A percentile compares a stretch with the other conserved stretches of the same genome.
Evolutionary conservation across 2,113 vertebrate genomes (phyloP).

Genomic region (Oncorhynchus tshawytscha): DNA sequence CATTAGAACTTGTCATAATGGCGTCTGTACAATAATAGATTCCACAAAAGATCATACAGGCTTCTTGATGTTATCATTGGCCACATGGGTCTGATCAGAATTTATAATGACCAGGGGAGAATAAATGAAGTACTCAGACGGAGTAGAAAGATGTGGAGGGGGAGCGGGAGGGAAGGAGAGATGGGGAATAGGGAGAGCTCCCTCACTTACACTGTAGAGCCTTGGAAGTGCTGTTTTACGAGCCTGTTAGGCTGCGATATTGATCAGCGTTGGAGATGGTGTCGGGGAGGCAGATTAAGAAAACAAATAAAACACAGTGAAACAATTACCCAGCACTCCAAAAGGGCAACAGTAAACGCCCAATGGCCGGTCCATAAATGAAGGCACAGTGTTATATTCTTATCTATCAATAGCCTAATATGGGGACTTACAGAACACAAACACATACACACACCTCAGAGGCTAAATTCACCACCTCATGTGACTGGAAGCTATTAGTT

Average conservation of each 20-base stretch:
- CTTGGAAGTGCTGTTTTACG: slow-evolving; percentile 4
- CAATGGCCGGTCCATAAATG: slow-evolving; percentile 5
- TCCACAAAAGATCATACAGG: no score
- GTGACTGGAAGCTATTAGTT: slow-evolving; percentile 4
- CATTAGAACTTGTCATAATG: no score
- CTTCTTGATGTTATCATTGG: no score
- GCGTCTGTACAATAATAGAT: no score
- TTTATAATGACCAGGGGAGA: no score
- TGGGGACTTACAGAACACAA: background rate
- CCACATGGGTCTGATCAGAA: no score
- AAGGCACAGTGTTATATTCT: background rate
- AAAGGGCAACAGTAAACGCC: slow-evolving; percentile 6
- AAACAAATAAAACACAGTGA: slow-evolving; percentile 33
- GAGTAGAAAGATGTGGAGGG: background rate
- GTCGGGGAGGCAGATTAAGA: slow-evolving; percentile 25
- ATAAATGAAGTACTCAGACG: no score
- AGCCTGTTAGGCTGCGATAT: slow-evolving; percentile 10
- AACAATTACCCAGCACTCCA: slow-evolving; percentile 22
- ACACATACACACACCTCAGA: background rate
- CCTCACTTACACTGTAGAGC: background rate
- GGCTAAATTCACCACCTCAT: background rate
- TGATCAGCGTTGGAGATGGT: slow-evolving; percentile 9
- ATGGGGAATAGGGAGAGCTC: background rate
- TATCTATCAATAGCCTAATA: no score
- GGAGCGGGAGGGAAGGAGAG: background rate